Evolutionary conservation across 2,113 vertebrate genomes (phyloP), one percentile per base, ranked within the genome.

Genomic region (Lepisosteus osseus): DNA sequence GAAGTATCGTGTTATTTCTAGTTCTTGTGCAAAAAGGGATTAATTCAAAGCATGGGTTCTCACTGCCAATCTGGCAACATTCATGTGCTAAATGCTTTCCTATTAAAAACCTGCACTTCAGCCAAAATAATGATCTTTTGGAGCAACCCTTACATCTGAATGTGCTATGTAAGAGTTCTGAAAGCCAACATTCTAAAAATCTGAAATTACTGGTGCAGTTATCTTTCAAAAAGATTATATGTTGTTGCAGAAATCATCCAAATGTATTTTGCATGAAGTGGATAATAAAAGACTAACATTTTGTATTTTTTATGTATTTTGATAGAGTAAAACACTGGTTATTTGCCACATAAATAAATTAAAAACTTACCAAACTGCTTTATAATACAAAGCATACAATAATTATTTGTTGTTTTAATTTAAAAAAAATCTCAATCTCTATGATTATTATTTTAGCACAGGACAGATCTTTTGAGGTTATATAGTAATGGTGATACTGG

Each of bases 101-200:
- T 61, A 75, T 62, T 61, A 67, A 29, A 54, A 40, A 29, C 45
- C 61, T 75, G 69, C 54, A 66, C 59, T 8, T 40, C 66, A 69
- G 51, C 75, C 66, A 69, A 56, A 66, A 29, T 12, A 8, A 43
- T 42, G 59, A 72, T 59, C 62, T 69, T 5, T n/a, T 43, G 51
- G 54, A 51, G 14, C 65, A 71, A 61, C 61, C 54, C 55, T 17
- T 17, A 3, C 8, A 40, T 55, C 42, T 29, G 2, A 62, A 41
- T 62, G 7, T 17, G 15, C 47, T 51, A 17, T 43, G 44, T 45
- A 51, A 57, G 14, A 43, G 67, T 29, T 61, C 29, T 51, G 57
- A 45, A 61, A 47, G 13, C 41, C 66, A n/a, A 55, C 63, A 29
- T 59, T 29, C 29, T 29, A 29, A 29, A 29, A 29, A 29, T 29